These are phyloP conservation scores for Galagoides demidoff DNA, from an alignment of 2,797 vertebrate genomes.

Conservation along the genomic window DNA sequence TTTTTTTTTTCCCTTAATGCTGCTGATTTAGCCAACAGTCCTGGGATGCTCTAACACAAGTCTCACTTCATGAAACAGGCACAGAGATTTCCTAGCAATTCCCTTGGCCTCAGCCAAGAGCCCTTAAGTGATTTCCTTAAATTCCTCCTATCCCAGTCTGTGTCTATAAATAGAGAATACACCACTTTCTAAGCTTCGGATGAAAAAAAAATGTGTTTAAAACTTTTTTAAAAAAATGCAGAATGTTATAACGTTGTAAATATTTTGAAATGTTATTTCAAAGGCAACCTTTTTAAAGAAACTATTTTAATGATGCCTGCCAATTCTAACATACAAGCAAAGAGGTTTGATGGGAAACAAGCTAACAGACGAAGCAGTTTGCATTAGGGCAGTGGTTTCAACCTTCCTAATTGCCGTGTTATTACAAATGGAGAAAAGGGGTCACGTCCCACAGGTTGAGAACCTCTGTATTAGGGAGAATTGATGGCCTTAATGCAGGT, in stretches of 20 bases:
- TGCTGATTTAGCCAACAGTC: not conserved
- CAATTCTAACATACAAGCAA: not conserved
- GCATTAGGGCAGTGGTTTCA: too few relatives aligned
- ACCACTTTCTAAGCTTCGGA: not conserved
- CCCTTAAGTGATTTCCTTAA: not conserved
- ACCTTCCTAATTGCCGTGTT: too few relatives aligned
- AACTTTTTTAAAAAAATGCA: not conserved
- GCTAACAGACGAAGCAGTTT: not conserved
- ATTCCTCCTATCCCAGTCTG: not conserved
- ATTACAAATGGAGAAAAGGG: too few relatives aligned
- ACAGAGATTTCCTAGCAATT: not conserved
- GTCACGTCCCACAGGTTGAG: too few relatives aligned
- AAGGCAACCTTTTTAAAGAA: not conserved
- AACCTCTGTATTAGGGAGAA: not conserved
- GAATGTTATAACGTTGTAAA: not conserved
- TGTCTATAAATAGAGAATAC: not conserved
- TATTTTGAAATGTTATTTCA: not conserved
- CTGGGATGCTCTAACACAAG: not conserved
- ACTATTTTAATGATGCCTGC: not conserved
- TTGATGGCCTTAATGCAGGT: rapidly evolving
- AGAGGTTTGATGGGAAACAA: not conserved
- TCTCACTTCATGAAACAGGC: not conserved
- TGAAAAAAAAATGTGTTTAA: not conserved
- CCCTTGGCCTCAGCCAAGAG: not conserved
- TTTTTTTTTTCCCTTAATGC: not conserved